Evolutionary conservation across 2,888 invertebrate genomes (phyloP).

Genomic region (Notocelia uddmanniana): DNA sequence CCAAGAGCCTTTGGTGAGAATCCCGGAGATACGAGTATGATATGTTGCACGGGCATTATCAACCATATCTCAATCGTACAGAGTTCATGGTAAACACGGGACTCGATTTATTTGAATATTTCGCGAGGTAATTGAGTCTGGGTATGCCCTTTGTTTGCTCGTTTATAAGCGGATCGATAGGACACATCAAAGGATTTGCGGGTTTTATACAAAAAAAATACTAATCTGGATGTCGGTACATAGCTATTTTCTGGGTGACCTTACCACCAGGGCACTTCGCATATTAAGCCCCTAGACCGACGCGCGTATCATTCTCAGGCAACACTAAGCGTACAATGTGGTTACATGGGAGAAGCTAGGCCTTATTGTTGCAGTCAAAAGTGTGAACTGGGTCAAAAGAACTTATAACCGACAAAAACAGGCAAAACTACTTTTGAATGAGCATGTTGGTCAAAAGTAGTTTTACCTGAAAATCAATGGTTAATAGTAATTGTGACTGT

Average conservation of each 20-base stretch:
- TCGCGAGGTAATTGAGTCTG: slow-evolving; percentile 38
- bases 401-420: too few species aligned
- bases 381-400: too few species aligned
- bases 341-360: too few species aligned
- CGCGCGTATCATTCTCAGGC: slow-evolving; percentile 23
- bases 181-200: slow-evolving; percentile 54
- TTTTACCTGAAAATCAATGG: too few species aligned
- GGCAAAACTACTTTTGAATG: too few species aligned
- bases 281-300: background rate
- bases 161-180: slow-evolving; percentile 50
- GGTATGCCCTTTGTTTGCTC: slow-evolving; percentile 42
- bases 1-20: slow-evolving; percentile 7
- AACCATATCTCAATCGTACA: slow-evolving; percentile 32
- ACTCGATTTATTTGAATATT: slow-evolving; percentile 42
- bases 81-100: slow-evolving; percentile 30
- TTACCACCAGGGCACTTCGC: background rate
- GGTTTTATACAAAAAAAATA: slow-evolving; percentile 51
- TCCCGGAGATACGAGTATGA: slow-evolving; percentile 17
- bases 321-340: too few species aligned
- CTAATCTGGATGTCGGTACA: slow-evolving; percentile 9
- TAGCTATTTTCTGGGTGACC: background rate
- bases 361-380: too few species aligned
- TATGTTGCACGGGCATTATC: slow-evolving; percentile 17
- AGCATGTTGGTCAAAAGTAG: too few species aligned
- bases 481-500: too few species aligned